Conservation (phyloP, 1,140 invertebrate genomes). For the Apis dorsata region DNA sequence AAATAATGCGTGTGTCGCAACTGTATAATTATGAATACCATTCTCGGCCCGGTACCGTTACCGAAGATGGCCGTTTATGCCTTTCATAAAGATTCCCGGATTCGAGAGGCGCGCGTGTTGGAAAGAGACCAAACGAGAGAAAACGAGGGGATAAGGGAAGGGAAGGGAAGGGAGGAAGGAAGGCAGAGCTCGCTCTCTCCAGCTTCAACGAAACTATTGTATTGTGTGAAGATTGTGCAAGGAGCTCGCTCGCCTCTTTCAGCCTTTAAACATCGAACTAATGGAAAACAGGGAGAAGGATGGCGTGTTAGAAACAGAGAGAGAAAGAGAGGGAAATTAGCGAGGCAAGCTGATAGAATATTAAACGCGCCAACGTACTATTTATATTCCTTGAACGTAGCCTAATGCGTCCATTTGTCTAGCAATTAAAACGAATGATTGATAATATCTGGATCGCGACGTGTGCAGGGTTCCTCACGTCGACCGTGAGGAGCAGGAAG, state of each 20-base stretch:
- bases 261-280: conserved; percentile 11
- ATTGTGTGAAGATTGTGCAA: conserved; percentile 46
- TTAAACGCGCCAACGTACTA: conserved; percentile 59
- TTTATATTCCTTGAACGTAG: conserved; percentile 66
- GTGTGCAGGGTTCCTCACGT: conserved; percentile 27
- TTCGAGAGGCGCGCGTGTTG: conserved; percentile 52
- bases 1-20: conserved; percentile 71
- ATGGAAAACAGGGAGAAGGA: not conserved
- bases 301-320: not conserved
- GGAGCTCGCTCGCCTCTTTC: conserved; percentile 13
- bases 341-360: conserved; percentile 67
- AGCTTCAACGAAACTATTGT: conserved; percentile 56
- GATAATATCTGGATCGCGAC: conserved; percentile 60
- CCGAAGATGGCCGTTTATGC: conserved; percentile 63
- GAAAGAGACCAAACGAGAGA: conserved; percentile 14
- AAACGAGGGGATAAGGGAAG: conserved; percentile 4
- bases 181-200: not conserved
- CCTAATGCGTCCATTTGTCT: conserved; percentile 72
- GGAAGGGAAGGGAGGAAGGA: not conserved
- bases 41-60: conserved; percentile 69
- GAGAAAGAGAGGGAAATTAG: conserved; percentile 11
- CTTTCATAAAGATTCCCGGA: conserved; percentile 69
- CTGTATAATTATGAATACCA: conserved; percentile 73
- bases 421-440: conserved; percentile 75
- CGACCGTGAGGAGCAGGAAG: conserved; percentile 46